These are phyloP conservation scores for Opisthograptis luteolata DNA, from an alignment of 2,888 invertebrate genomes.

Conservation along the genomic window DNA sequence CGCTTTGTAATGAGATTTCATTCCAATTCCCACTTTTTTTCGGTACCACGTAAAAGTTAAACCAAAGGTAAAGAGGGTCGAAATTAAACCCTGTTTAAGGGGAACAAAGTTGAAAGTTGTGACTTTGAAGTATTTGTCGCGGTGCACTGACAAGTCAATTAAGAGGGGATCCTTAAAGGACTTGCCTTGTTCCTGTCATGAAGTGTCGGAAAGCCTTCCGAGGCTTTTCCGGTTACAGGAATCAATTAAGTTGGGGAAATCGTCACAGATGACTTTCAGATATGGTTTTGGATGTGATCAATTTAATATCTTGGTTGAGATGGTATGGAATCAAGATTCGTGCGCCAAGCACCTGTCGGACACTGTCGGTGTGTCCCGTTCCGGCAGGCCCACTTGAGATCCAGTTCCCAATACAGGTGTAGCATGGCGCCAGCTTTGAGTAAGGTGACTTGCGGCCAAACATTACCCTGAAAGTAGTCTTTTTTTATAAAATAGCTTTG, in stretches of 20 bases:
- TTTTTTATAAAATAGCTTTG: too few species aligned
- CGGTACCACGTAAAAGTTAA: not conserved
- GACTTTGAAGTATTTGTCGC: not conserved
- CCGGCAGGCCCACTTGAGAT: too few species aligned
- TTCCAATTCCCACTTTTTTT: slow-evolving; percentile 3
- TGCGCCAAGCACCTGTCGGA: too few species aligned
- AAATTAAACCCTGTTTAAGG: not conserved
- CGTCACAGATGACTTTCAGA: not conserved
- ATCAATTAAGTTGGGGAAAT: not conserved
- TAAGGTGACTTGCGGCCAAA: too few species aligned
- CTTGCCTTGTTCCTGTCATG: slow-evolving; percentile 10
- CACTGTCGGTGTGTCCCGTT: too few species aligned
- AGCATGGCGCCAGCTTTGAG: too few species aligned
- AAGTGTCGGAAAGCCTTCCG: slow-evolving; percentile 1
- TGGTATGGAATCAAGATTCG: too few species aligned
- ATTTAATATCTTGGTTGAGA: too few species aligned
- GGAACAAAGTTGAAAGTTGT: not conserved
- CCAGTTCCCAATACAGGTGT: too few species aligned
- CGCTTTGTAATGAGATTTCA: slow-evolving; percentile 15
- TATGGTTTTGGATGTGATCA: too few species aligned
- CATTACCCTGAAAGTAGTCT: too few species aligned
- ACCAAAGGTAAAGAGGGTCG: not conserved
- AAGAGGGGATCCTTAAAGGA: slow-evolving; percentile 7
- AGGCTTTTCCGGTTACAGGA: slow-evolving; percentile 4
- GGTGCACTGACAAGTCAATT: slow-evolving; percentile 11